phyloP scores from a whole-genome alignment of 1,140 invertebrate species.

The Drosophila biarmipes region DNA sequence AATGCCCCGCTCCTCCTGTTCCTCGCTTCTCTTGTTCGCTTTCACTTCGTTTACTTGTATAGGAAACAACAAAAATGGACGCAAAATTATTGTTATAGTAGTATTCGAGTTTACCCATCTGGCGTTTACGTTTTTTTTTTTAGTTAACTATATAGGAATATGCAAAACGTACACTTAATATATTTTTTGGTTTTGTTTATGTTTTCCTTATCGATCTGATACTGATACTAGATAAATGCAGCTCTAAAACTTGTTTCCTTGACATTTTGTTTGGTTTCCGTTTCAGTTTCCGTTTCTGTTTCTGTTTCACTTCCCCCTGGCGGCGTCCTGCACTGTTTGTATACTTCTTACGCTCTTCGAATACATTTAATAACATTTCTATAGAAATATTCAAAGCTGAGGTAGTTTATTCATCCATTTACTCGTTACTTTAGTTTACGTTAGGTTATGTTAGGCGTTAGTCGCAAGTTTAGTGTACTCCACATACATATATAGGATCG shows the following conservation, averaged over 20 bases:
- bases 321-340: conserved; percentile 23
- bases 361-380: conserved; percentile 80
- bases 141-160: conserved; percentile 79
- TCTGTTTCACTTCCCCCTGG: conserved; percentile 14
- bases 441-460: conserved; percentile 37
- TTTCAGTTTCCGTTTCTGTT: conserved; percentile 23
- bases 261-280: conserved; percentile 43
- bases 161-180: conserved; percentile 76
- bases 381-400: conserved; percentile 82
- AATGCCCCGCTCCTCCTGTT: conserved; percentile 10
- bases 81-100: conserved; percentile 78
- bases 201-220: conserved; percentile 35
- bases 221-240: conserved; percentile 78
- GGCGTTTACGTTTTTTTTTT: conserved; percentile 56
- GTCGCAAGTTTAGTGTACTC: conserved; percentile 40
- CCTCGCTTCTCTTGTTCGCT: conserved; percentile 20
- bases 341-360: conserved; percentile 49
- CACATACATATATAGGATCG: conserved; percentile 33
- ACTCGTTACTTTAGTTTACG: conserved; percentile 49
- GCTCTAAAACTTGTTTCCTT: conserved; percentile 72
- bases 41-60: conserved; percentile 39
- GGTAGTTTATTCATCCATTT: conserved; percentile 77
- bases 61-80: conserved; percentile 81
- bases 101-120: conserved; percentile 49
- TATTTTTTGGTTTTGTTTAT: conserved; percentile 36